Evolutionary conservation across 2,888 invertebrate genomes (phyloP), one percentile per base, ranked within the genome.

Genomic region (Drosophila cognata): DNA sequence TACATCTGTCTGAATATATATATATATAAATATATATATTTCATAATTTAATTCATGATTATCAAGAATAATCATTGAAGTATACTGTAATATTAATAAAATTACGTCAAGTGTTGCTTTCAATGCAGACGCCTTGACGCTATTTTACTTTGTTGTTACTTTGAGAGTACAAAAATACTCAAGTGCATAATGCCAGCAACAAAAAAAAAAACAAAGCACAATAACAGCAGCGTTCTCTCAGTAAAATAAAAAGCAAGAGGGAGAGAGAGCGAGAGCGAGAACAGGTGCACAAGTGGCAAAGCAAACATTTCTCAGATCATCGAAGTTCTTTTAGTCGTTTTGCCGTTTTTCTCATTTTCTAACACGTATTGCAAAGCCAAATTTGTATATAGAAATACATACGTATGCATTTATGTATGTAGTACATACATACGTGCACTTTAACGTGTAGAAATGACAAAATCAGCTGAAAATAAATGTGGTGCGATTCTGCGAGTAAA

Each of bases 391-490:
- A 33, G 33, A 55, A 5, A 55, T 29, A 36, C 33, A 55, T 18
- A 48, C 13, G 28, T n/a, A n/a, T 59, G 41, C 35, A 67, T 31
- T 59, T 41, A n/a, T 43, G 62, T 46, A 43, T 59, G 18, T 21
- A 43, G 36, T 29, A 56, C 46, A 50, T 16, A 48, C 8, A 13
- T 13, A 55, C n/a, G 38, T 52, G 48, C 41, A 46, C 59, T 43
- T 35, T 18, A 35, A 43, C 29, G 58, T 62, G 29, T 62, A 43
- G 11, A 67, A 70, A 85, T 91, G 90, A 90, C 83, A 85, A 74
- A 87, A 88, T 88, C 82, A 57, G 58, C 79, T 82, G 52, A 77
- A 88, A 88, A 88, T 90, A 87, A 82, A 89, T 63, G 65, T 63
- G 82, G 65, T 29, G 66, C 38, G 38, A 58, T 2, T 18, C 11